Base-by-base conservation (phyloP, 2,113 vertebrate species). In the Syrmaticus mikado region DNA sequence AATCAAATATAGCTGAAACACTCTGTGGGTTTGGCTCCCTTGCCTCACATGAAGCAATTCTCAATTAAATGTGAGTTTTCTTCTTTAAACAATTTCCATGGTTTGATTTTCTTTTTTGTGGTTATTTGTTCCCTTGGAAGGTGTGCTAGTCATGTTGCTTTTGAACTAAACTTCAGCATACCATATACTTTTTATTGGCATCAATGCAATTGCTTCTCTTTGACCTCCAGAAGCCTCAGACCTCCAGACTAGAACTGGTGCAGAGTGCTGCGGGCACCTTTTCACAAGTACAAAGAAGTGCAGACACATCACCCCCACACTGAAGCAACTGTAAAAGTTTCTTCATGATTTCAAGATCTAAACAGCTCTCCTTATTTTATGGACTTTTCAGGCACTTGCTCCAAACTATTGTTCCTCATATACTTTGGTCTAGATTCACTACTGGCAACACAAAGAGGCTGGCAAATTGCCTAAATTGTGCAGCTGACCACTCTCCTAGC, bases 21-120 rank as follows among this genome's bases (percentile, higher is more conserved):
- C 20, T 94, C 87, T 74, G 85, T 87, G 93, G 85, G 87, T 95
- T 97, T 97, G 94, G 94, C 89, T 97, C 43, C 85, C 14, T 91
- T 88, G 80, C 89, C 76, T 94, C 79, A 94, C 87, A 95, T 94
- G 91, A 95, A 95, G 68, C 76, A 92, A 88, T 91, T 95, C 79
- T 90, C 82, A 94, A 94, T 94, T 94, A 94, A 91, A 96, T 78
- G 64, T 87, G 87, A 86, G 40, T 92, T 97, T 94, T 95, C 87
- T 89, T 87, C 94, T 95, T 95, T 90, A 94, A 95, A 96, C 68
- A 16, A 92, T 96, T 95, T 96, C 57, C 73, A 92, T 78, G 72
- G 76, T 81, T 92, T 94, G 79, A 95, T 87, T 94, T 95, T 94
- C 64, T 83, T 96, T 96, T 95, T 96, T 94, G 94, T 94, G 95